Evolutionary conservation across 2,888 invertebrate genomes (phyloP), one percentile per base, ranked within the genome.

Genomic region (Troilus luridus): DNA sequence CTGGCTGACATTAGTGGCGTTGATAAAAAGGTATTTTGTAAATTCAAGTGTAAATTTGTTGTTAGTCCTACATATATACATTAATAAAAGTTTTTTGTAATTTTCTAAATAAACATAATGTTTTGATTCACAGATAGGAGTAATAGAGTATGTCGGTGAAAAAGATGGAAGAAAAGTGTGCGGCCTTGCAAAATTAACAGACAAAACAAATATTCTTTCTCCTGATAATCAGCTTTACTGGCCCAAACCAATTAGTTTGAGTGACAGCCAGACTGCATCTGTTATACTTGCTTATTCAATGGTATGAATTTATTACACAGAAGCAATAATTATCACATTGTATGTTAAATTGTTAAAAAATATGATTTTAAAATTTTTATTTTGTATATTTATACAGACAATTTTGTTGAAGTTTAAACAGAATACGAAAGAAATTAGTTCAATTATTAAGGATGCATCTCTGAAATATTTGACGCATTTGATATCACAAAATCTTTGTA

Each of bases 201-300:
- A 56, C n/a, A 41, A 60, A 41, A 27, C 60, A 2, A 54, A 88
- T 54, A 88, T 27, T 41, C n/a, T 88, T 60, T 62, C 14, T 21
- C 91, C 92, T 12, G 93, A 93, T 92, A 93, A 93, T 21, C 92
- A 94, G 12, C 94, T 94, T 77, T 91, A 92, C 8, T 95, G 95
- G 95, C 91, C 93, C 41, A 94, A 95, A 14, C 95, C 95, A 1
- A 93, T 94, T 7, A 91, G 93, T 6, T 95, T 95, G 95, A 94
- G 94, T 17, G 93, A 95, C 92, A 94, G 95, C 92, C 95, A 95
- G 89, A 95, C 95, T 41, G 94, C 95, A 8, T 95, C 95, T 12
- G 95, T 95, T 3, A 95, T 95, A 9, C 94, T 95, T 12, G 95
- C 94, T 24, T 95, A 95, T 92, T 93, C 95, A 56, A 95, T 95